A percentile compares a stretch with the other conserved stretches of the same genome.
phyloP scores from a whole-genome alignment of 2,888 invertebrate genomes.

The Eilema depressum region DNA sequence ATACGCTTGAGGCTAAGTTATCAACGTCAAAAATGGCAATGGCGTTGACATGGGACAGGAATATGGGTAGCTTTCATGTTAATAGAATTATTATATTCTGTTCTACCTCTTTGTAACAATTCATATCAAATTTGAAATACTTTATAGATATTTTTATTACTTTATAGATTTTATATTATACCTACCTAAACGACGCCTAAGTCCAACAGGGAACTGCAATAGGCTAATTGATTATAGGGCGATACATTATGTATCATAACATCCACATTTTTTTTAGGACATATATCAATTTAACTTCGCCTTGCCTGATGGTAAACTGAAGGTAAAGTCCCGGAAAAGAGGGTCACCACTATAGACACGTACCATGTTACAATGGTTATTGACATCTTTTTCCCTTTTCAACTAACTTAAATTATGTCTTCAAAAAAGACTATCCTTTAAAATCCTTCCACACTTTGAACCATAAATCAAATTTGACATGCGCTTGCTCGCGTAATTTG shows the following conservation, averaged over 20 bases:
- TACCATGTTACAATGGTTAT: too few relatives aligned
- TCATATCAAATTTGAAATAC: neutral
- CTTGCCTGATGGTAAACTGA: too few relatives aligned
- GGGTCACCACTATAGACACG: too few relatives aligned
- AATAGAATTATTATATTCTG: neutral
- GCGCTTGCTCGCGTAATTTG: slow-evolving; percentile 49
- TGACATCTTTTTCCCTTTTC: neutral
- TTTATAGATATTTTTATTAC: neutral
- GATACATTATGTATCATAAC: too few relatives aligned
- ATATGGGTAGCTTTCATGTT: neutral
- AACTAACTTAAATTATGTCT: slow-evolving; percentile 25
- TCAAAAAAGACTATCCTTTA: slow-evolving; percentile 43
- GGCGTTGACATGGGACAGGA: slow-evolving; percentile 8
- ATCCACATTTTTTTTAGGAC: too few relatives aligned
- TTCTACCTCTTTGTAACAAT: neutral
- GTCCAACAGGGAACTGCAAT: too few relatives aligned
- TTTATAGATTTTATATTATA: too few relatives aligned
- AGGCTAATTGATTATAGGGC: too few relatives aligned
- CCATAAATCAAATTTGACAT: slow-evolving; percentile 47
- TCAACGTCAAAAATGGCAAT: slow-evolving; percentile 10
- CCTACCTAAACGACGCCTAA: too few relatives aligned
- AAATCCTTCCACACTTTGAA: slow-evolving; percentile 29
- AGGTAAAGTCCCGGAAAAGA: too few relatives aligned
- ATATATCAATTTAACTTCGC: too few relatives aligned
- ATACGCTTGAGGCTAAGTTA: slow-evolving; percentile 8